A percentile compares a stretch with the other conserved stretches of the same genome.
Conservation (phyloP, 2,113 vertebrate genomes). For the Emydura subglobosa region DNA sequence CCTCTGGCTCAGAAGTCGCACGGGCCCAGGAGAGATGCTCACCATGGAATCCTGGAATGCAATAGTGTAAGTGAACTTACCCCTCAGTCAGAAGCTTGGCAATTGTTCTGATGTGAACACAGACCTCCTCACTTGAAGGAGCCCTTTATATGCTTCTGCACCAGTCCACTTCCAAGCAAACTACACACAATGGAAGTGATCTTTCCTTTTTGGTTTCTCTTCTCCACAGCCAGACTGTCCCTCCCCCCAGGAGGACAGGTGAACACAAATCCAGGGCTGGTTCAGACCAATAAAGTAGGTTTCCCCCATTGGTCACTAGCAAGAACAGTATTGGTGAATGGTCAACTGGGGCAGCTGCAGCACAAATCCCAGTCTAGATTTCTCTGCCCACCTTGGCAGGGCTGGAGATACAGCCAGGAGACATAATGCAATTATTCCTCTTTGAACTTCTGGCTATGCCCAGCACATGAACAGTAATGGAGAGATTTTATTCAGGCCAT, state of each 20-base stretch:
- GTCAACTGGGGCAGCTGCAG: neutral
- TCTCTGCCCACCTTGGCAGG: neutral
- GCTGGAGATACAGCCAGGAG: neutral
- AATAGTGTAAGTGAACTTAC: too few relatives aligned
- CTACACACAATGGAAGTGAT: neutral
- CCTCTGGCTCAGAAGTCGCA: neutral
- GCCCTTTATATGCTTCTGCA: neutral
- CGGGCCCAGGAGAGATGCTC: rapidly evolving
- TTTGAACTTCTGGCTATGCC: neutral
- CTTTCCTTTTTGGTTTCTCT: neutral
- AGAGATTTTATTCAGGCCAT: neutral
- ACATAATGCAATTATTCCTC: neutral
- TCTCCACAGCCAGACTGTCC: neutral
- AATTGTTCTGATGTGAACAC: rapidly evolving
- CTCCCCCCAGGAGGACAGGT: neutral
- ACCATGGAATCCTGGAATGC: neutral
- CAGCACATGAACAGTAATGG: neutral
- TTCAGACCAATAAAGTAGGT: neutral
- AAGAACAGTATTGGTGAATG: neutral
- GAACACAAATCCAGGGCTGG: neutral
- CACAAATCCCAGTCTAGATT: neutral
- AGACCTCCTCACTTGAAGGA: rapidly evolving
- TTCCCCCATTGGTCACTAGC: neutral
- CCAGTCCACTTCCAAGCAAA: neutral
- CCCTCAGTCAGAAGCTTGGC: neutral